phyloP scores from a whole-genome alignment of 2,888 invertebrate species.

The Diabrotica balteata region DNA sequence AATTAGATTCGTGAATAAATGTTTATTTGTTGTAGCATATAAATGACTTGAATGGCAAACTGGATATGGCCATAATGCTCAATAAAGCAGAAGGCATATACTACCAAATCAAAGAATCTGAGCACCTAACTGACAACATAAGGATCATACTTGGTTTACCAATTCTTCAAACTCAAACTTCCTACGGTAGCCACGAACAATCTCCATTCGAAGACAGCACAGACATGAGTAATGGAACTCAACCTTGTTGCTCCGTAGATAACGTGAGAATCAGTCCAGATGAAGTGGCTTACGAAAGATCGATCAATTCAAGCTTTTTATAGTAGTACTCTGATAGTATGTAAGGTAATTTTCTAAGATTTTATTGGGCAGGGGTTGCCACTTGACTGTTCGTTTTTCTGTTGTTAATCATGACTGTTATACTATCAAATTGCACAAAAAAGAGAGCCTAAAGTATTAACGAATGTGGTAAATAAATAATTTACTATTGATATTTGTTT shows the following conservation, averaged over 20 bases:
- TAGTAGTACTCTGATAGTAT: constrained; percentile 42
- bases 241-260: constrained; percentile 44
- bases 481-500: too few relatives aligned
- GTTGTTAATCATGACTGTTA: too few relatives aligned
- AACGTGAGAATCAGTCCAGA: constrained; percentile 56
- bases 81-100: constrained; percentile 92
- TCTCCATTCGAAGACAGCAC: constrained; percentile 44
- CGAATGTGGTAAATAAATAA: too few relatives aligned
- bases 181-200: constrained; percentile 44
- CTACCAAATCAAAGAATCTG: constrained; percentile 79
- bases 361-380: too few relatives aligned
- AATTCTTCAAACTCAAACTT: constrained; percentile 36
- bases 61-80: constrained; percentile 83
- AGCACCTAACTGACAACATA: constrained; percentile 75
- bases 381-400: too few relatives aligned
- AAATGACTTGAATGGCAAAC: constrained; percentile 89
- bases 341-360: too few relatives aligned
- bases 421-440: too few relatives aligned
- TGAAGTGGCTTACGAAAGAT: constrained; percentile 68
- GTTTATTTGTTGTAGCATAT: constrained; percentile 77
- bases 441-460: too few relatives aligned
- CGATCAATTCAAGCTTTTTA: constrained; percentile 65
- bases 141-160: constrained; percentile 74
- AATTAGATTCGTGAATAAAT: too few relatives aligned
- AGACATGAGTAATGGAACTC: constrained; percentile 47